Conservation (phyloP, 2,113 vertebrate species). For the Meles meles region DNA sequence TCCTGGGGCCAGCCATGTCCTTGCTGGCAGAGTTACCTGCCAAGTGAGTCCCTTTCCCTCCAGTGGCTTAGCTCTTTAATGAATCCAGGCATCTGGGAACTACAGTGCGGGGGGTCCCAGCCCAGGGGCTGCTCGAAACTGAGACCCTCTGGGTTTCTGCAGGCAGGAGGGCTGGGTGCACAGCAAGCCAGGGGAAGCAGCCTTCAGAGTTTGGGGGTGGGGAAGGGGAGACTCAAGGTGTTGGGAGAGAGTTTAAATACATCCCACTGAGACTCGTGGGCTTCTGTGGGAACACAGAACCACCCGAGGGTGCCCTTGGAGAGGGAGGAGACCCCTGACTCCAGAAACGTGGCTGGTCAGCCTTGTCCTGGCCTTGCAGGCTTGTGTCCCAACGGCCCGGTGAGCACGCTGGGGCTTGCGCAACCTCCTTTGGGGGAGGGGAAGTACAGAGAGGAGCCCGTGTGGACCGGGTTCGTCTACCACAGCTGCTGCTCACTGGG, state of each 20-base stretch:
- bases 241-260: background rate
- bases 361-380: background rate
- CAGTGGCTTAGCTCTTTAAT: background rate
- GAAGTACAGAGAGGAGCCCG: background rate
- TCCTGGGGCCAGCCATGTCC: background rate
- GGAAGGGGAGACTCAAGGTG: background rate
- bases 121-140: background rate
- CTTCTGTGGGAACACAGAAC: background rate
- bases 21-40: background rate
- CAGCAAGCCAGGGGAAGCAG: background rate
- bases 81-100: background rate
- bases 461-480: background rate
- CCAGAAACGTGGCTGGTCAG: background rate
- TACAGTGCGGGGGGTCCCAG: accelerated
- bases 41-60: background rate
- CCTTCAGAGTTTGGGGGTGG: background rate
- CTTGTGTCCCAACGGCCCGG: accelerated
- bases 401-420: background rate
- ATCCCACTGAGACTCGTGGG: background rate
- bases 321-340: background rate
- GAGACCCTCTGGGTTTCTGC: background rate
- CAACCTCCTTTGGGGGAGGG: background rate
- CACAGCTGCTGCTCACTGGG: accelerated
- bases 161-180: too few relatives aligned
- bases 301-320: background rate